Evolutionary conservation across 1,140 invertebrate genomes (phyloP), one percentile per base, ranked within the genome.

Genomic region (Mylabris phalerata): DNA sequence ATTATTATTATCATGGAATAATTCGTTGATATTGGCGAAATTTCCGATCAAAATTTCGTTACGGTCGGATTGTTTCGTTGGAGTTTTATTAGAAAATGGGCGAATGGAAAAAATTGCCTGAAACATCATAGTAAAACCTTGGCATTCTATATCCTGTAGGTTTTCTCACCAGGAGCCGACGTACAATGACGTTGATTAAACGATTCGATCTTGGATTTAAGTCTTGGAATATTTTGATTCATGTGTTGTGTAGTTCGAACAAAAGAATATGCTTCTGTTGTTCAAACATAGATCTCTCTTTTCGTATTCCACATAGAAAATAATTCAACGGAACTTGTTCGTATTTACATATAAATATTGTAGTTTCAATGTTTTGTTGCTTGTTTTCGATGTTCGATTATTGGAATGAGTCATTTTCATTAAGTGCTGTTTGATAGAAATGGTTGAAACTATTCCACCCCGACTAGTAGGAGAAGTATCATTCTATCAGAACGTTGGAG

Each of bases 101-200:
- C 19, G 32, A 32, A 32, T 4, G 32, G 32, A 32, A 32, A 32
- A 32, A 32, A 32, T 32, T 32, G 32, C 3, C 32, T 32, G 32
- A 63, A 66, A 62, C 61, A 63, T 63, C 52, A 52, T 44, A 48
- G 47, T 48, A 56, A 19, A 62, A 57, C 56, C 62, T 64, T 57
- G 61, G 59, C 60, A 63, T 65, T 59, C 62, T 32, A 32, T 61
- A 65, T 61, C 58, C 61, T 63, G 65, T 64, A 59, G 55, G 62
- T 55, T 51, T 56, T 62, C 69, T 64, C 69, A 62, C 68, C 69
- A 62, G 69, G 69, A 70, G 68, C 62, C 68, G 68, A 71, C 67
- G 67, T 67, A 71, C 57, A 43, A 55, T 44, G 69, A 70, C 69
- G 61, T 70, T 71, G 69, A 71, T 71, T 68, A 71, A 71, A 66